Base-by-base conservation (phyloP, 1,140 invertebrate genomes). In the Augochlora pura region DNA sequence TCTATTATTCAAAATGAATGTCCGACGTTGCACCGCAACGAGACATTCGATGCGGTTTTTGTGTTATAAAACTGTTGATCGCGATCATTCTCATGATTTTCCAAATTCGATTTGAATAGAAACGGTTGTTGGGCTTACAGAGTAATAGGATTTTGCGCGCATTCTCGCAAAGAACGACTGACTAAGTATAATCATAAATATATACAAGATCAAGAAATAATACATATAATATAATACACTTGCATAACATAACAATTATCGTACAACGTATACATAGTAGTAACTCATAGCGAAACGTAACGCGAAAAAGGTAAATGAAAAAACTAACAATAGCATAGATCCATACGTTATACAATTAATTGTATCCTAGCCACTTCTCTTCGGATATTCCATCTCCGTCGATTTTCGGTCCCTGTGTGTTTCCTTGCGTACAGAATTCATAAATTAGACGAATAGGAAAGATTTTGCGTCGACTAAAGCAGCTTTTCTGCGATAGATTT, bases 171-270 rank as follows among this genome's bases (percentile, higher is more conserved):
- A 42, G 49, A 27, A 52, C 21, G 49, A 70, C 21, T 18, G 63
- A 54, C 21, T 71, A 49, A 70, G 52, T 60, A 54, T 69, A 82
- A 82, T 73, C 67, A 79, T 86, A 86, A 77, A 80, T 86, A 86
- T 86, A 60, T 86, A 86, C 84, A 86, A n/a, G 46, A 39, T n/a
- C 7, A 60, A 60, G 74, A 86, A 85, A 77, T 85, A 86, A 85
- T 86, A 86, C 71, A 85, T 59, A 74, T 74, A 86, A 83, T 86
- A 86, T 83, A 80, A 86, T 86, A 86, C 84, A 86, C 54, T 80
- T 32, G 66, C 69, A 80, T 86, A 86, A 86, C 84, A 54, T 86
- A 86, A 86, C 84, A 86, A 86, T 83, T 80, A 86, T 83, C 46
- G 49, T 86, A 86, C 84, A 86, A 76, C 57, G 52, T 86, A 77